Conservation (phyloP, 2,888 invertebrate genomes). For the Apamea crenata region DNA sequence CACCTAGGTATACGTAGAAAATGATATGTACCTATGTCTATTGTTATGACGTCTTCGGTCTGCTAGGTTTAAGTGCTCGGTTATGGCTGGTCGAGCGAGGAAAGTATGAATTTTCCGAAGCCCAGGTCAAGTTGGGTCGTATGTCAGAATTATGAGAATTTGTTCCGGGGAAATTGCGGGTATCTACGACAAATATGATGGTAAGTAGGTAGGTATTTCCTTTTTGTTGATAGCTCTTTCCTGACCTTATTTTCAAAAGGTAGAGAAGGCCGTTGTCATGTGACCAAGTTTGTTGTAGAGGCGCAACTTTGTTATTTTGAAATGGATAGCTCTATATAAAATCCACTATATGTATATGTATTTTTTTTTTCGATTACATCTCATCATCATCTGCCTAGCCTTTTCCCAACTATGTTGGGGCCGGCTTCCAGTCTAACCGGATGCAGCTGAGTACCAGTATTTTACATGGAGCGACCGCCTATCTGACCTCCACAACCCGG, state of each 20-base stretch:
- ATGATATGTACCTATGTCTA: conserved; percentile 48
- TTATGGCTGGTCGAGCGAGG: conserved; percentile 36
- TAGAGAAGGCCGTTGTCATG: neutral
- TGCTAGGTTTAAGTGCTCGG: conserved; percentile 55
- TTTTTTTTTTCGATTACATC: neutral
- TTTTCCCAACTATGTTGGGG: too few relatives aligned
- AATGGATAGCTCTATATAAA: neutral
- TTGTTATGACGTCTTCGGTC: conserved; percentile 58
- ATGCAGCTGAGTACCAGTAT: too few relatives aligned
- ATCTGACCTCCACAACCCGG: too few relatives aligned
- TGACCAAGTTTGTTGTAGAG: neutral
- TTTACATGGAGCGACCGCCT: too few relatives aligned
- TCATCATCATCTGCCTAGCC: too few relatives aligned
- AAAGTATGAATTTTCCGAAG: conserved; percentile 51
- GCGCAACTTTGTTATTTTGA: neutral
- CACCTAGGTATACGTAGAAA: conserved; percentile 18
- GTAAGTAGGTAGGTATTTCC: conserved; percentile 21
- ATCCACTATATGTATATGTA: neutral
- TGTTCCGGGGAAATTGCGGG: conserved; percentile 41
- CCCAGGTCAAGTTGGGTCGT: conserved; percentile 54
- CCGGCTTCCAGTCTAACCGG: too few relatives aligned
- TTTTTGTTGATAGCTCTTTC: conserved; percentile 26
- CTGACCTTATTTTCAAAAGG: conserved; percentile 22
- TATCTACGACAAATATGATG: conserved; percentile 35
- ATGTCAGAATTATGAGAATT: conserved; percentile 55